Conservation (phyloP, 2,113 vertebrate genomes). For the Psilopsiagon aurifrons region DNA sequence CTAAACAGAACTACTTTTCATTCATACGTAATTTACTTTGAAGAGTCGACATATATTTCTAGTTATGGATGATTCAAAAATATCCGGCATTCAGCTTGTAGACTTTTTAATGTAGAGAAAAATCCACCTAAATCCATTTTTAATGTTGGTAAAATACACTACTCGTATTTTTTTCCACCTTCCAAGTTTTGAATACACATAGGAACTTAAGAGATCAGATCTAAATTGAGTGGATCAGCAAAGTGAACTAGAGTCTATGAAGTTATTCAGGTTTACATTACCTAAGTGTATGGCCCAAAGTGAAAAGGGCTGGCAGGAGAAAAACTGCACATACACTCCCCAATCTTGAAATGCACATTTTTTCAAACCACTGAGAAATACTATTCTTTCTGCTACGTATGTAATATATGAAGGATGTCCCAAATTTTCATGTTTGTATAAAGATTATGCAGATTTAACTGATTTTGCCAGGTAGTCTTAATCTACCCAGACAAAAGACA, state of each 20-base stretch:
- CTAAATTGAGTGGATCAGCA: slow-evolving; percentile 17
- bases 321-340: neutral
- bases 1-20: neutral
- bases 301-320: neutral
- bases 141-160: neutral
- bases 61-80: neutral
- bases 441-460: slow-evolving; percentile 1
- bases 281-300: neutral
- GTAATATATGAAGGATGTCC: neutral
- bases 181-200: neutral
- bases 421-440: neutral
- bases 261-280: neutral
- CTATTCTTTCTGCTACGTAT: slow-evolving; percentile 18
- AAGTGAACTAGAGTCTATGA: neutral
- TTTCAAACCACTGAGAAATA: neutral
- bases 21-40: neutral
- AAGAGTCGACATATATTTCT: neutral
- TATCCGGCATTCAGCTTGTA: neutral
- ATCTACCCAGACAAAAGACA: slow-evolving; percentile 21
- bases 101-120: neutral
- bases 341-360: neutral
- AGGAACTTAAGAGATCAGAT: neutral
- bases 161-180: neutral
- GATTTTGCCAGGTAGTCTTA: neutral
- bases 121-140: neutral